These are phyloP conservation scores for Varroa destructor DNA, from an alignment of 1,140 invertebrate species.

Conservation along the genomic window DNA sequence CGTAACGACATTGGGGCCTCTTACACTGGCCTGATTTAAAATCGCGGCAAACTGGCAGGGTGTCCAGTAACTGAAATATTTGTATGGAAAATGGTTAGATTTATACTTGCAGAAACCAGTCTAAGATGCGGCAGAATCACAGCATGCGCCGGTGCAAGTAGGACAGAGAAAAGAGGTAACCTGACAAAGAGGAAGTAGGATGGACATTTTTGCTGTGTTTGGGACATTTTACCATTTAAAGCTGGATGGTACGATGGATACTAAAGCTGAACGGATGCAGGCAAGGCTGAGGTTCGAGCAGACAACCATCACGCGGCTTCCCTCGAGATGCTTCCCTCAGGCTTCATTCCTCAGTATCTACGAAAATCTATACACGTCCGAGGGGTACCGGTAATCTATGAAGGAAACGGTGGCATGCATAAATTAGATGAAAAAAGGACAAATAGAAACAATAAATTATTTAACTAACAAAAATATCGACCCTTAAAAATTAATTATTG, in stretches of 20 bases:
- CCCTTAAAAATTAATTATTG: no score
- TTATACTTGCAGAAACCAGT: no score
- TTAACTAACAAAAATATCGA: no score
- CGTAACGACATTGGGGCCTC: slow-evolving; percentile 84
- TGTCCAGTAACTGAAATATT: slow-evolving; percentile 89
- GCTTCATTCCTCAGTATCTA: slow-evolving; percentile 26
- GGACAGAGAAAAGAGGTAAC: no score
- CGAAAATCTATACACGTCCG: slow-evolving; percentile 27
- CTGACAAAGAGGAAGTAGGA: no score
- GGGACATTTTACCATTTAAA: slow-evolving; percentile 27
- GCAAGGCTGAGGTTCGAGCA: no score
- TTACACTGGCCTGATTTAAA: slow-evolving; percentile 92
- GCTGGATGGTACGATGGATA: slow-evolving; percentile 17
- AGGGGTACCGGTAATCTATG: slow-evolving; percentile 24
- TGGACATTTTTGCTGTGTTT: no score
- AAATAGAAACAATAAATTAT: no score
- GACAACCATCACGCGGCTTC: no score
- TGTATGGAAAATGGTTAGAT: no score
- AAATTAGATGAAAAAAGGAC: slow-evolving; percentile 23
- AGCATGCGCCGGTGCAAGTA: no score
- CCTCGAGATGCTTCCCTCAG: background rate
- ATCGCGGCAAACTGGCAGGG: slow-evolving; percentile 96
- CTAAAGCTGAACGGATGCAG: slow-evolving; percentile 27
- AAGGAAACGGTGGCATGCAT: slow-evolving; percentile 25
- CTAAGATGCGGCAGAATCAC: no score